Percentiles rank a stretch among this genome's conserved stretches.
phyloP scores from a whole-genome alignment of 2,113 vertebrate genomes.

The Cololabis saira region DNA sequence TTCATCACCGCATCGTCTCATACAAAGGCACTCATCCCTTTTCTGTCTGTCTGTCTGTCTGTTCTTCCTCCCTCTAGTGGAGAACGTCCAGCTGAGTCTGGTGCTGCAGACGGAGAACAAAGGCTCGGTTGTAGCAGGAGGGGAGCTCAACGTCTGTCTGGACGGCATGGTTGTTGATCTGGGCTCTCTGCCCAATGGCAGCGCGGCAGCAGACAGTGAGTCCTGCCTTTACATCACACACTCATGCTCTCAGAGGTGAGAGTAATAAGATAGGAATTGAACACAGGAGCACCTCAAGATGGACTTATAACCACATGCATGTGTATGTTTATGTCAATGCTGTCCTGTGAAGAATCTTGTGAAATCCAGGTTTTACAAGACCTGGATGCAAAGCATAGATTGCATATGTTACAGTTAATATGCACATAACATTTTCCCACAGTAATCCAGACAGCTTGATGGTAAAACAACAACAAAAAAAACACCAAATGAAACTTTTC shows the following conservation, averaged over 20 bases:
- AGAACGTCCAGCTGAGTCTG: slow-evolving; percentile 94
- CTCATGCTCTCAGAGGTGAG: slow-evolving; percentile 12
- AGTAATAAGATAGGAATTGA: slow-evolving; percentile 26
- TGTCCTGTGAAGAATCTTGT: background rate
- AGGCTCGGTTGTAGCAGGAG: slow-evolving; percentile 91
- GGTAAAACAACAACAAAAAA: slow-evolving; percentile 1
- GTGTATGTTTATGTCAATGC: background rate
- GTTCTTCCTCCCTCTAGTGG: slow-evolving; percentile 83
- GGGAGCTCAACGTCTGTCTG: slow-evolving; percentile 95
- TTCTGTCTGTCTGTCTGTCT: background rate
- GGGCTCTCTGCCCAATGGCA: slow-evolving; percentile 90
- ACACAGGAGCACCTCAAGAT: slow-evolving; percentile 7
- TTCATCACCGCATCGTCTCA: background rate
- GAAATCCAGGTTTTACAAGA: no score
- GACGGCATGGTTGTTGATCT: slow-evolving; percentile 93
- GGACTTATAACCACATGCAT: background rate
- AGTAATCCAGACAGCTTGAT: slow-evolving; percentile 19
- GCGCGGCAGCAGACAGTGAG: slow-evolving; percentile 89
- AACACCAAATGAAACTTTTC: slow-evolving; percentile 10
- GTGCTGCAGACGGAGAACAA: slow-evolving; percentile 96
- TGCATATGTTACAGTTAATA: background rate
- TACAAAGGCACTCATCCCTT: background rate
- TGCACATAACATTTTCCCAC: slow-evolving; percentile 20
- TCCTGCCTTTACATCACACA: slow-evolving; percentile 65
- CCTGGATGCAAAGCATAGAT: no score